These are phyloP conservation scores for Drosophila ironensis DNA, from an alignment of 1,140 invertebrate genomes.

Conservation along the genomic window DNA sequence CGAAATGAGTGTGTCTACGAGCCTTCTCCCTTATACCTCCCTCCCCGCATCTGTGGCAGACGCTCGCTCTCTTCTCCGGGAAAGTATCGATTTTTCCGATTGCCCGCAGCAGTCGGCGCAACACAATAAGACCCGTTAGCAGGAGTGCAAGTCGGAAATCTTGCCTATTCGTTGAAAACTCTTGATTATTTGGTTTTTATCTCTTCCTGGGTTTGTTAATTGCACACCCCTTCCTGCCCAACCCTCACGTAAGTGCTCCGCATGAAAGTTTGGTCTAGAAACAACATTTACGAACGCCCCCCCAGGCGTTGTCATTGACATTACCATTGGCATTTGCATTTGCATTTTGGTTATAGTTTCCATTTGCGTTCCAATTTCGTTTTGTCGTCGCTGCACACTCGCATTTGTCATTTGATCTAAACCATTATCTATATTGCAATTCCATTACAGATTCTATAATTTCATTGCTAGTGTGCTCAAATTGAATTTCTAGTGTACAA, in stretches of 20 bases:
- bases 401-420: constrained; percentile 32
- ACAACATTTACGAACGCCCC: constrained; percentile 4
- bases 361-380: too few relatives aligned
- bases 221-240: neutral
- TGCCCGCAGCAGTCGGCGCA: constrained; percentile 36
- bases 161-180: constrained; percentile 21
- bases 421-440: constrained; percentile 64
- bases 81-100: constrained; percentile 68
- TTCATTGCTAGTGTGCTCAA: constrained; percentile 33
- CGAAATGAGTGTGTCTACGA: constrained; percentile 10
- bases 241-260: constrained; percentile 17
- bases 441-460: constrained; percentile 69
- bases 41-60: constrained; percentile 14
- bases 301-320: constrained; percentile 24
- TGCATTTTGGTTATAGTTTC: constrained; percentile 37
- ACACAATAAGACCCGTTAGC: constrained; percentile 15
- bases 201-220: constrained; percentile 5
- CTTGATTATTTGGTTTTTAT: neutral
- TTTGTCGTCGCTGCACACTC: constrained; percentile 9
- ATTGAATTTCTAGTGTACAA: constrained; percentile 37
- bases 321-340: constrained; percentile 31
- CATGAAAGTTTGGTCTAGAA: too few relatives aligned
- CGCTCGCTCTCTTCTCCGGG: constrained; percentile 10
- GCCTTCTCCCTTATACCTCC: neutral
- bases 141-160: constrained; percentile 13